Percentiles rank a stretch among this genome's conserved stretches.
phyloP scores from a whole-genome alignment of 2,888 invertebrate genomes.

The Andricus quercusramuli region DNA sequence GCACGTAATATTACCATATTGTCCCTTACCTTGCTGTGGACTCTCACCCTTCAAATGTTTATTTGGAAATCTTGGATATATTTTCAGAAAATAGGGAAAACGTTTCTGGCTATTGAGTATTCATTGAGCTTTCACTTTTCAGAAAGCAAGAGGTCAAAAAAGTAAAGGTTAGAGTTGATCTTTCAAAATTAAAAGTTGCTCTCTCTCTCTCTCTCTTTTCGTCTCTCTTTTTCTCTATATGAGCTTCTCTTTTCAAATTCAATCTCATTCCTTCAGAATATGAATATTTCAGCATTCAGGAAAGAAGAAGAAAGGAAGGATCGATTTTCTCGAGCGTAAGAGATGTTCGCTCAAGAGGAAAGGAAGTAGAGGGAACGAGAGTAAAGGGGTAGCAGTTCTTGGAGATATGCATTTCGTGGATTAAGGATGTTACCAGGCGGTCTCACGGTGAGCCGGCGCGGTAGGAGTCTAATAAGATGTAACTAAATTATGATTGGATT shows the following conservation, averaged over 20 bases:
- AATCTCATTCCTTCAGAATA: neutral
- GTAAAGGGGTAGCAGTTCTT: slow-evolving; percentile 46
- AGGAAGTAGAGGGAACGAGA: slow-evolving; percentile 55
- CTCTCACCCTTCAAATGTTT: no score
- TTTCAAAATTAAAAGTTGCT: no score
- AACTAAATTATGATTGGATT: slow-evolving; percentile 78
- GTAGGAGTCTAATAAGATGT: slow-evolving; percentile 78
- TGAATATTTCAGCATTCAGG: neutral
- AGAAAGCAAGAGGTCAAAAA: no score
- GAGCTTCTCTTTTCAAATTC: neutral
- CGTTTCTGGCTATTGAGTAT: neutral
- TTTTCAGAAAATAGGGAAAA: no score
- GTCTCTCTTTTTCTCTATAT: neutral
- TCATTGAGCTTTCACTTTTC: neutral
- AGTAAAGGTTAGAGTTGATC: no score
- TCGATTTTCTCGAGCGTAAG: slow-evolving; percentile 12
- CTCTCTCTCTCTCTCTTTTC: no score
- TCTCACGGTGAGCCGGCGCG: slow-evolving; percentile 75
- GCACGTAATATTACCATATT: no score
- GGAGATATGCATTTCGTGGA: slow-evolving; percentile 72
- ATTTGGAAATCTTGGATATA: no score
- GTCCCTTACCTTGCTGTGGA: no score
- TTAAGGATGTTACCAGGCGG: slow-evolving; percentile 74
- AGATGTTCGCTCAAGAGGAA: slow-evolving; percentile 27
- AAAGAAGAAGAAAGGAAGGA: neutral